phyloP scores from a whole-genome alignment of 2,113 vertebrate species.

The Pteronura brasiliensis region DNA sequence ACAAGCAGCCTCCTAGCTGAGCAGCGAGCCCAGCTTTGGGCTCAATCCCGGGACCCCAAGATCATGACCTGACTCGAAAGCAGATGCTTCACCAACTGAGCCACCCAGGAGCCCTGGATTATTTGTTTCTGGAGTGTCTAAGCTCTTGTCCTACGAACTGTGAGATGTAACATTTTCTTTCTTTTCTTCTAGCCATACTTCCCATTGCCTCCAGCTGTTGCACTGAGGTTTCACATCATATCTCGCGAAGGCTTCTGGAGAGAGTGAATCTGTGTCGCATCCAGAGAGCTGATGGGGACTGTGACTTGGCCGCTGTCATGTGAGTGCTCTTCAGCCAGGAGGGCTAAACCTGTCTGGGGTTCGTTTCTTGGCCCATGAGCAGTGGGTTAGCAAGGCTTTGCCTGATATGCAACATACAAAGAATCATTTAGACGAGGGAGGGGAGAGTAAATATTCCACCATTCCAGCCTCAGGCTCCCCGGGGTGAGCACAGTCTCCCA shows the following conservation, averaged over 20 bases:
- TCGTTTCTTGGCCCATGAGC: background rate
- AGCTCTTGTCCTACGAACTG: background rate
- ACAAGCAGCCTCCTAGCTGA: background rate
- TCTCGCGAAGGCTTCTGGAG: constrained; percentile 78
- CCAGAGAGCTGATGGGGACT: constrained; percentile 79
- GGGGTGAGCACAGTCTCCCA: background rate
- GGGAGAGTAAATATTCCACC: background rate
- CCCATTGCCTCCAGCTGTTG: constrained; percentile 81
- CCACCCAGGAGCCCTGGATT: background rate
- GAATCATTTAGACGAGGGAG: background rate
- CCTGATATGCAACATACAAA: background rate
- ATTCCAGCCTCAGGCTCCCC: too few relatives aligned
- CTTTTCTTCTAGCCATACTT: constrained; percentile 80
- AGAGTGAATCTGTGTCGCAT: constrained; percentile 76
- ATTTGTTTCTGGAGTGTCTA: background rate
- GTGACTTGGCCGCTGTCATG: constrained; percentile 83
- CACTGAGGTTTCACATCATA: constrained; percentile 70
- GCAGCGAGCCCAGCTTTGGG: background rate
- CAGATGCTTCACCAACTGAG: background rate
- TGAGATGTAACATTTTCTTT: background rate
- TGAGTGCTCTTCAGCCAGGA: constrained; percentile 69
- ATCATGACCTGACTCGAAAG: background rate
- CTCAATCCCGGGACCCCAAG: background rate
- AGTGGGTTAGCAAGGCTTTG: background rate
- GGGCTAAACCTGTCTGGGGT: background rate